Conservation (phyloP, 2,113 vertebrate species). For the Melanostigma gelatinosum region DNA sequence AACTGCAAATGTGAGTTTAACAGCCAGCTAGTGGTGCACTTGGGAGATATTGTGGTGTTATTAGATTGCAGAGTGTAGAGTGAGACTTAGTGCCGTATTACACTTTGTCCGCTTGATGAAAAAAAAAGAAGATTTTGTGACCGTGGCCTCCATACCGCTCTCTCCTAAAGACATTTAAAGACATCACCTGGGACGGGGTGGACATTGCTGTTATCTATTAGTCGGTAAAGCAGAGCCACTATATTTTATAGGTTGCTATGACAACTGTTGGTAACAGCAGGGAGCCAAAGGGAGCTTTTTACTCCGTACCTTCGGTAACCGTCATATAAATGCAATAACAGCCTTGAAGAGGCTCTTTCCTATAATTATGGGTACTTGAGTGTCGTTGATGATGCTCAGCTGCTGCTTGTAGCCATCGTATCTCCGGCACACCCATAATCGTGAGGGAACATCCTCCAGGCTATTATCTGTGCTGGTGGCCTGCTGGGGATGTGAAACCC, state of each 20-base stretch:
- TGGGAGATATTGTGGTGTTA: conserved; percentile 20
- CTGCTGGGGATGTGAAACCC: conserved; percentile 25
- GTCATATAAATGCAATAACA: conserved; percentile 45
- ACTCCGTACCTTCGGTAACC: conserved; percentile 36
- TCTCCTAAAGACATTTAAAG: conserved; percentile 8
- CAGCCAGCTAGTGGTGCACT: conserved; percentile 5
- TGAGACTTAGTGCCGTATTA: conserved; percentile 35
- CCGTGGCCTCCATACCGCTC: conserved; percentile 11
- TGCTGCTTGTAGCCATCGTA: conserved; percentile 48
- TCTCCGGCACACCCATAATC: conserved; percentile 42
- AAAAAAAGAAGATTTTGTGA: conserved; percentile 37
- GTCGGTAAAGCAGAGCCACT: not conserved
- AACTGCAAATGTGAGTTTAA: conserved; percentile 13
- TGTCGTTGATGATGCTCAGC: conserved; percentile 57
- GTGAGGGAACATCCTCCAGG: conserved; percentile 39
- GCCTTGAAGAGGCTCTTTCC: conserved; percentile 44
- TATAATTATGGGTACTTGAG: conserved; percentile 57
- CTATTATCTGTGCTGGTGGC: conserved; percentile 55
- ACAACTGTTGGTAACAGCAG: conserved; percentile 23
- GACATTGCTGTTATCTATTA: not conserved
- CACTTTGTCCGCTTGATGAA: conserved; percentile 21
- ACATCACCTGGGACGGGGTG: too few relatives aligned
- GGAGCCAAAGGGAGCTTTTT: conserved; percentile 28
- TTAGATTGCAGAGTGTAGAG: conserved; percentile 19
- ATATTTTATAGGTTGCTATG: conserved; percentile 37